phyloP scores from a whole-genome alignment of 1,140 invertebrate genomes.

The Atopsyche davidsoni region DNA sequence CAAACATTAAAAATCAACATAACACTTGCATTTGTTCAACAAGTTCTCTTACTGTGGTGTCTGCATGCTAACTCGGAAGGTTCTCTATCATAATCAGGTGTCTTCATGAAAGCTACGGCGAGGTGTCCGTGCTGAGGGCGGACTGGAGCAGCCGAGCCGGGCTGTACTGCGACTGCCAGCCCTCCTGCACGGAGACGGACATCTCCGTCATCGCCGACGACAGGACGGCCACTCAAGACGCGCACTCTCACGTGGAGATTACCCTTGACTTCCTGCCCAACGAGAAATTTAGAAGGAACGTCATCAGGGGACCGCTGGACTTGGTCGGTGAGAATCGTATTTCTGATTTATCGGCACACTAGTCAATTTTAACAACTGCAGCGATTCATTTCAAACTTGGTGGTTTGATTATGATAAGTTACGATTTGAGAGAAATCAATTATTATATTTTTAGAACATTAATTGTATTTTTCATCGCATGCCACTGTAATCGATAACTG shows the following conservation, averaged over 20 bases:
- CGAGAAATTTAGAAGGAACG: slow-evolving; percentile 55
- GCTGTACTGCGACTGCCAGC: slow-evolving; percentile 55
- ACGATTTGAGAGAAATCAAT: too few species aligned
- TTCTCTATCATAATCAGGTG: too few species aligned
- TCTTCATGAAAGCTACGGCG: slow-evolving; percentile 53
- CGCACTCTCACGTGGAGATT: slow-evolving; percentile 47
- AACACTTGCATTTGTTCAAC: slow-evolving; percentile 22
- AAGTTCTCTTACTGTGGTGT: slow-evolving; percentile 43
- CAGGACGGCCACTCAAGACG: slow-evolving; percentile 35
- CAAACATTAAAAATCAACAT: background rate
- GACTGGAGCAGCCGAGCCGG: slow-evolving; percentile 44
- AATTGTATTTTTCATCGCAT: too few species aligned
- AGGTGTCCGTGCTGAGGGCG: slow-evolving; percentile 52
- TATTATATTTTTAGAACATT: too few species aligned
- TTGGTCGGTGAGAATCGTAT: slow-evolving; percentile 60
- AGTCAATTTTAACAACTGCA: too few species aligned
- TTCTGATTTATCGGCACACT: too few species aligned
- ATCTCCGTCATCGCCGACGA: slow-evolving; percentile 51
- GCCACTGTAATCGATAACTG: too few species aligned
- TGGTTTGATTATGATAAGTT: too few species aligned
- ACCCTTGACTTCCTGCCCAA: slow-evolving; percentile 51
- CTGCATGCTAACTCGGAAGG: too few species aligned
- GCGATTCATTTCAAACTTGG: too few species aligned
- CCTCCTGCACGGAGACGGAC: slow-evolving; percentile 58
- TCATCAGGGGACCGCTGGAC: slow-evolving; percentile 55